Conservation (phyloP, 2,113 vertebrate genomes). For the Ochotona princeps region DNA sequence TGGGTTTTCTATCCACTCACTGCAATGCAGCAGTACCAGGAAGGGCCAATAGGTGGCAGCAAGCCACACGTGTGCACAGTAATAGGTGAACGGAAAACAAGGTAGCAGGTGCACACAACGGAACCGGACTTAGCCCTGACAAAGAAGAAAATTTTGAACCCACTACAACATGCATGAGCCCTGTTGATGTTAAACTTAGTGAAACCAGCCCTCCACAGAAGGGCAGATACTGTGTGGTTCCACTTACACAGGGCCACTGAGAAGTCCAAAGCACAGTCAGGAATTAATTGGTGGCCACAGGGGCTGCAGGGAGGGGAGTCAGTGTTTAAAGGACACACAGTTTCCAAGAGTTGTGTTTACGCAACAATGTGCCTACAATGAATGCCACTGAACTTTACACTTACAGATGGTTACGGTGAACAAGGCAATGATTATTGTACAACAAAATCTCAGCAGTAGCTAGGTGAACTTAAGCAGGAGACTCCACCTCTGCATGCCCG, state of each 20-base stretch:
- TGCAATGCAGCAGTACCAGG: not conserved
- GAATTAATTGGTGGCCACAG: not conserved
- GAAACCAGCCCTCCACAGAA: not conserved
- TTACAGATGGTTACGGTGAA: not conserved
- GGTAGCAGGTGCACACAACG: not conserved
- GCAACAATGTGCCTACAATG: not conserved
- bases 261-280: not conserved
- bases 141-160: not conserved
- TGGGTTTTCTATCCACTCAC: too few species aligned
- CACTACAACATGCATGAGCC: too few species aligned
- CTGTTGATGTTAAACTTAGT: not conserved
- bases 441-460: not conserved
- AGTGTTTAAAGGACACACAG: not conserved
- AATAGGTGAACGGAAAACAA: not conserved
- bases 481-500: not conserved
- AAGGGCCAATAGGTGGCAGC: too few species aligned
- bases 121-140: not conserved
- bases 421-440: not conserved
- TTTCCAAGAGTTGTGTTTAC: not conserved
- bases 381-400: not conserved
- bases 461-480: slow-evolving; percentile 6
- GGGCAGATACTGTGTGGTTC: not conserved
- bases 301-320: too few species aligned
- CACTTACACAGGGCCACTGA: not conserved
- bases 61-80: fast-evolving